phyloP scores from a whole-genome alignment of 2,797 vertebrate species.

The Paramormyrops hopkinsi region DNA sequence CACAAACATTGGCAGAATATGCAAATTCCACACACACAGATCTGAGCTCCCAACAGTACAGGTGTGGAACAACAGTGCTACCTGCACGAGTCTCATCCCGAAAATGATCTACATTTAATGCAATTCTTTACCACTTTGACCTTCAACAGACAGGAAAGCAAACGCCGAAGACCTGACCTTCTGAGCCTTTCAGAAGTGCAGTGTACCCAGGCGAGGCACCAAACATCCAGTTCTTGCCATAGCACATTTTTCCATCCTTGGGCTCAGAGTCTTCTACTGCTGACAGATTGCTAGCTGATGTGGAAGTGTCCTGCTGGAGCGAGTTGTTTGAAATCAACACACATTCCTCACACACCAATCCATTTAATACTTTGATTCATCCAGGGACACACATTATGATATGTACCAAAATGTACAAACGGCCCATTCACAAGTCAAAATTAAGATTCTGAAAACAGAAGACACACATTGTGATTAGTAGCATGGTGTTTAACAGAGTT shows the following conservation, averaged over 20 bases:
- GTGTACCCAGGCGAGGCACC: slow-evolving; percentile 90
- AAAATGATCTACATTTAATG: neutral
- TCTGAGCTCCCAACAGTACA: neutral
- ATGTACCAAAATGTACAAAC: neutral
- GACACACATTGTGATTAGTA: neutral
- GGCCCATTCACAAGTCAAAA: neutral
- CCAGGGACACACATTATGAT: neutral
- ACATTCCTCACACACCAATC: neutral
- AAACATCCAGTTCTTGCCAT: slow-evolving; percentile 89
- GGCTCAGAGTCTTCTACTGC: slow-evolving; percentile 82
- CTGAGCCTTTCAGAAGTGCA: slow-evolving; percentile 88
- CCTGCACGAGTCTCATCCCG: neutral
- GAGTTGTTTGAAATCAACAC: neutral
- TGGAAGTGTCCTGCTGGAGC: slow-evolving; percentile 83
- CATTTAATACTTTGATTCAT: neutral
- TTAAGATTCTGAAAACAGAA: neutral
- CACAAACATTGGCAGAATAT: neutral
- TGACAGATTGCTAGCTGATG: slow-evolving; percentile 61
- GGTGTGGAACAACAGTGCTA: neutral
- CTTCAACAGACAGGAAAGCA: neutral
- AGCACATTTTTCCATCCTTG: slow-evolving; percentile 87
- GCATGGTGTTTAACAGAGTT: neutral
- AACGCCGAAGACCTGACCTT: slow-evolving; percentile 57
- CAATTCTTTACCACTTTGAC: neutral
- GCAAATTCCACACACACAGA: neutral